Evolutionary conservation across 2,797 vertebrate genomes (phyloP).

Genomic region (Leucoraja ocellata): DNA sequence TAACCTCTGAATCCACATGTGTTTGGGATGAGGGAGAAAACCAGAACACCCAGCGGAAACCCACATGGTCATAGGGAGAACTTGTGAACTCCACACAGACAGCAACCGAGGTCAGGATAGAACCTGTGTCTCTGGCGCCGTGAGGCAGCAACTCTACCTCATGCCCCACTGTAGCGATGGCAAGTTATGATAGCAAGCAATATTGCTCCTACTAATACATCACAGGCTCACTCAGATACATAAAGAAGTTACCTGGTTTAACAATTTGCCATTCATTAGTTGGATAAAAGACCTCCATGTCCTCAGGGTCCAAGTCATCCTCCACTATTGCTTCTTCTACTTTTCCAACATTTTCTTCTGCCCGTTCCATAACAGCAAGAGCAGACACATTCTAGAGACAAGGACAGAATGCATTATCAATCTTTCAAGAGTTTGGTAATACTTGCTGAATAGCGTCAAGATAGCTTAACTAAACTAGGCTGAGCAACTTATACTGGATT

Average conservation of each 20-base stretch:
- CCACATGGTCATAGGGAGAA: too few relatives aligned
- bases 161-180: too few relatives aligned
- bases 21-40: too few relatives aligned
- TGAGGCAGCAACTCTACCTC: too few relatives aligned
- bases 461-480: background rate
- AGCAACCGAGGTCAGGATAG: too few relatives aligned
- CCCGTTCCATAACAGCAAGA: slow-evolving; percentile 51
- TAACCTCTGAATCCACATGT: too few relatives aligned
- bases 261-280: slow-evolving; percentile 76
- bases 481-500: background rate
- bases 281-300: slow-evolving; percentile 71
- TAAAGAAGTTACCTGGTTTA: slow-evolving; percentile 63
- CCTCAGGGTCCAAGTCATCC: slow-evolving; percentile 58
- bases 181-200: too few relatives aligned
- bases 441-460: background rate
- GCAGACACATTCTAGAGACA: slow-evolving; percentile 43
- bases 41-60: too few relatives aligned
- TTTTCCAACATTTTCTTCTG: slow-evolving; percentile 39
- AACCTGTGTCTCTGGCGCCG: too few relatives aligned
- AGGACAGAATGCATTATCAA: background rate
- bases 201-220: too few relatives aligned
- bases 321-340: slow-evolving; percentile 45
- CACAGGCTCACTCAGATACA: background rate
- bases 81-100: too few relatives aligned
- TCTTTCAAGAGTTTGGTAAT: background rate